Evolutionary conservation across 2,888 invertebrate genomes (phyloP).

Genomic region (Leptinotarsa tumamoca): DNA sequence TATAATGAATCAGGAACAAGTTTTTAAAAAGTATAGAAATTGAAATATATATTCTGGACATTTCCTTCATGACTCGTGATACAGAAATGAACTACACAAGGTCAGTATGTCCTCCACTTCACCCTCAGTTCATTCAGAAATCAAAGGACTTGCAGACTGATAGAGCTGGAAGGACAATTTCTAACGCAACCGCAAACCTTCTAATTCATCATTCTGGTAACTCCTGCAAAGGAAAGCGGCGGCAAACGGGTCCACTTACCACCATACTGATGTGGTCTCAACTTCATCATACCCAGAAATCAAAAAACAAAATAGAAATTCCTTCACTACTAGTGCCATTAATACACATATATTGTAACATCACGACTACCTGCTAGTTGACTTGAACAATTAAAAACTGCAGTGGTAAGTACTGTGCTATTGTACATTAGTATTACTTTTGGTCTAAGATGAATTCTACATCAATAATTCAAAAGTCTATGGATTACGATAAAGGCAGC

Average conservation of each 20-base stretch:
- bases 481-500: no score
- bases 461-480: no score
- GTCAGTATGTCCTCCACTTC: no score
- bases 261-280: slow-evolving; percentile 20
- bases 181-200: neutral
- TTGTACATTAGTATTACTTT: no score
- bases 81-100: no score
- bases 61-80: no score
- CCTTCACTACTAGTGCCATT: slow-evolving; percentile 33
- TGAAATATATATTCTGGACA: no score
- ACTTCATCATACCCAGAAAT: neutral
- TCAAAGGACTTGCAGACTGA: no score
- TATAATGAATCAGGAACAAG: no score
- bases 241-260: slow-evolving; percentile 11
- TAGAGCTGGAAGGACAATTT: neutral
- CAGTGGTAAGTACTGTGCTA: neutral
- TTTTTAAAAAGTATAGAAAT: no score
- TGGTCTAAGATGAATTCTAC: no score
- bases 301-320: slow-evolving; percentile 19
- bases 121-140: no score
- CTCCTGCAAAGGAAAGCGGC: slow-evolving; percentile 16
- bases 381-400: slow-evolving; percentile 42
- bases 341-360: slow-evolving; percentile 29
- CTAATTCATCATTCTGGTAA: slow-evolving; percentile 31
- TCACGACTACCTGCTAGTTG: slow-evolving; percentile 23